Evolutionary conservation across 2,797 vertebrate species (phyloP).

Genomic region (Acrocephalus scirpaceus): DNA sequence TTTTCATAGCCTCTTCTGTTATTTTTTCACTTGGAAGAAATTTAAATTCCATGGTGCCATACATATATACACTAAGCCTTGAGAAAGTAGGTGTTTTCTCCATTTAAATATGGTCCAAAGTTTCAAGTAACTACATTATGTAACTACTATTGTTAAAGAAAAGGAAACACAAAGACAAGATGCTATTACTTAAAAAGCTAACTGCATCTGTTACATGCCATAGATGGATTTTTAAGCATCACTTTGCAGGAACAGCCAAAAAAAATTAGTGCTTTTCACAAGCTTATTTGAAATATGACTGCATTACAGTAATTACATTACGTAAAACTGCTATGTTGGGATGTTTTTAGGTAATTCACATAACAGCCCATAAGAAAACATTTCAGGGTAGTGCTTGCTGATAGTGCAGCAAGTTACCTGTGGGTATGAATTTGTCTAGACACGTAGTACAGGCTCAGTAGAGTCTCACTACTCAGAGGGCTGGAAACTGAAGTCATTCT

Average conservation of each 20-base stretch:
- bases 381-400: not conserved
- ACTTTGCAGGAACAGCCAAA: not conserved
- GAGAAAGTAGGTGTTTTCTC: not conserved
- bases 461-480: not conserved
- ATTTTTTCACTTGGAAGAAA: not conserved
- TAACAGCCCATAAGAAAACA: not conserved
- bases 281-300: not conserved
- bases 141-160: not conserved
- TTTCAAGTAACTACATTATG: not conserved
- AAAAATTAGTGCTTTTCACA: not conserved
- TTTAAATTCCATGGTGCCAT: not conserved
- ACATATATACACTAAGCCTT: not conserved
- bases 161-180: not conserved
- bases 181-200: not conserved
- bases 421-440: not conserved
- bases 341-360: not conserved
- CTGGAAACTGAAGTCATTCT: not conserved
- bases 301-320: not conserved
- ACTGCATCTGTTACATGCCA: not conserved
- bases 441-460: accelerated
- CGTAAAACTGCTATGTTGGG: not conserved
- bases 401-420: not conserved
- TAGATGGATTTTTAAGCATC: not conserved
- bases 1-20: not conserved
- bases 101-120: not conserved